A percentile compares a stretch with the other conserved stretches of the same genome.
Evolutionary conservation across 2,113 vertebrate genomes (phyloP).

Genomic region (Pimephales promelas): DNA sequence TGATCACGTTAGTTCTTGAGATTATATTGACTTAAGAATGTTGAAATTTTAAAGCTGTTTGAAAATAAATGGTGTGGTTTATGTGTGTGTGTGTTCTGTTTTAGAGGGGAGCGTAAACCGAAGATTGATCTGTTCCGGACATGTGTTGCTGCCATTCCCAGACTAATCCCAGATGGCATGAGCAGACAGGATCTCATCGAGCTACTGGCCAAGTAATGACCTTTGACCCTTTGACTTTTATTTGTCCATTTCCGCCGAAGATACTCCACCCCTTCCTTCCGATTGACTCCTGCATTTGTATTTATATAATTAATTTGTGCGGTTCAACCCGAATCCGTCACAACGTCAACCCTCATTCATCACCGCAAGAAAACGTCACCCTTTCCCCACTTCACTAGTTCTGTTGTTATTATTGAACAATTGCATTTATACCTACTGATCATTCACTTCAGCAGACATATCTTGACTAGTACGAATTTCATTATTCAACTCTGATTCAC

Average conservation of each 20-base stretch:
- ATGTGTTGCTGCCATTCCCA: conserved; percentile 96
- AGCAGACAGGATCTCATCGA: conserved; percentile 98
- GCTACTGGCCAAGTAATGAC: conserved; percentile 90
- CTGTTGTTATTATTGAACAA: background rate
- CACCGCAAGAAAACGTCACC: background rate
- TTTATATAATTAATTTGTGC: too few relatives aligned
- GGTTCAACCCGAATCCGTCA: too few relatives aligned
- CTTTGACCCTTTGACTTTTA: conserved; percentile 26
- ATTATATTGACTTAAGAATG: background rate
- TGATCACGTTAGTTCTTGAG: conserved; percentile 89
- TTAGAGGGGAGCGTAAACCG: conserved; percentile 95
- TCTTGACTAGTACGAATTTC: background rate
- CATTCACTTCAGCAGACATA: background rate
- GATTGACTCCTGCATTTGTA: too few relatives aligned
- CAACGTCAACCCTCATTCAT: background rate
- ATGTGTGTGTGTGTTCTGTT: conserved; percentile 46
- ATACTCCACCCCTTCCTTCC: too few relatives aligned
- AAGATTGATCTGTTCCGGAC: conserved; percentile 99
- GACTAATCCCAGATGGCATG: conserved; percentile 98
- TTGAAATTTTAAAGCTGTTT: background rate
- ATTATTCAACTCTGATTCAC: background rate
- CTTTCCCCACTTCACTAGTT: conserved; percentile 7
- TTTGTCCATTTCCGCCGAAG: too few relatives aligned
- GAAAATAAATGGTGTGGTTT: background rate
- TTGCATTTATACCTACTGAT: background rate